These are phyloP conservation scores for Theonella swinhoei DNA, from an alignment of 37 sponge, comb jelly and placozoan genomes.

Conservation along the genomic window DNA sequence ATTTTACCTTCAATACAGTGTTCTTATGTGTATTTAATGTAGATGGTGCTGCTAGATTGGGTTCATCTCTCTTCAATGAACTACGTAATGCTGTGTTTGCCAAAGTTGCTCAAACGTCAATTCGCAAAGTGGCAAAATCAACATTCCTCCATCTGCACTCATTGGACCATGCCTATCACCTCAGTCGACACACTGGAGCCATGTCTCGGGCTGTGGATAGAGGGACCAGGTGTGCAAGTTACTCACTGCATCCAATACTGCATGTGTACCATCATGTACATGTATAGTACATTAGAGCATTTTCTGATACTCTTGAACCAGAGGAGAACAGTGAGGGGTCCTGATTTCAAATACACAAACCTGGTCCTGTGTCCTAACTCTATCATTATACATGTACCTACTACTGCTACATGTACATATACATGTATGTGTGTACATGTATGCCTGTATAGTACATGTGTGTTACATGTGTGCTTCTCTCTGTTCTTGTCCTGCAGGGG, in stretches of 20 bases:
- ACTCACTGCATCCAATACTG: neutral
- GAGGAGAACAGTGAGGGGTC: too few species aligned
- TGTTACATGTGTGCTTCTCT: too few species aligned
- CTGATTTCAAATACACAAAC: too few species aligned
- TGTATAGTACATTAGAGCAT: neutral
- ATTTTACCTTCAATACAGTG: too few species aligned
- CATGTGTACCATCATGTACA: neutral
- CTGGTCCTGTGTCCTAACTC: too few species aligned
- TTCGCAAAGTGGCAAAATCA: slow-evolving; percentile 82
- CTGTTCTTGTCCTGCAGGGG: too few species aligned
- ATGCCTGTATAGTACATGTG: too few species aligned
- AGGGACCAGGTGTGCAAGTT: slow-evolving; percentile 80
- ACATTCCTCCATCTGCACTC: slow-evolving; percentile 93
- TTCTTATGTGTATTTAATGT: neutral
- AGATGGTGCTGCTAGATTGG: slow-evolving; percentile 82
- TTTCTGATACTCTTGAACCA: too few species aligned
- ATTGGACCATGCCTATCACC: slow-evolving; percentile 92
- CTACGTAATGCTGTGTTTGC: slow-evolving; percentile 94
- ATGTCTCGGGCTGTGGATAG: slow-evolving; percentile 95
- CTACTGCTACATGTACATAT: too few species aligned
- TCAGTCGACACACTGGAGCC: slow-evolving; percentile 93
- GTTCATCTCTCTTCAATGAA: slow-evolving; percentile 83
- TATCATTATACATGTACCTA: too few species aligned
- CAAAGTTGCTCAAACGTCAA: slow-evolving; percentile 92
- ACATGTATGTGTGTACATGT: too few species aligned